Evolutionary conservation across 2,888 invertebrate genomes (phyloP), one percentile per base, ranked within the genome.

Genomic region (Coronaproctus castanopsis): DNA sequence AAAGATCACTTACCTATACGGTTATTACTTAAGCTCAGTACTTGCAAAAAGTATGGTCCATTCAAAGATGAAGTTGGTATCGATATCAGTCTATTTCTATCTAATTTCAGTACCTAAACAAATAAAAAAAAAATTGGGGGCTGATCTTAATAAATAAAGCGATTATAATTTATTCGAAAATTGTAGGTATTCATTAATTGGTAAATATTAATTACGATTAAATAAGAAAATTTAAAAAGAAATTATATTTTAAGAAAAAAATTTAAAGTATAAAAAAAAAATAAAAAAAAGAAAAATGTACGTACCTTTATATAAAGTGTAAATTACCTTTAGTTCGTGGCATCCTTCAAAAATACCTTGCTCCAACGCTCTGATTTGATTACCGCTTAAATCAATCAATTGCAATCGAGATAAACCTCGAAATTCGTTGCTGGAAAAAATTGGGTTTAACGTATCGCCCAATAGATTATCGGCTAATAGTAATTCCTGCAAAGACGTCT

Each of bases 391-490:
- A 70, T 90, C 88, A 60, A 92, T 72, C 49, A 84, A 72, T 67
- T 80, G 79, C 58, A 91, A 74, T 62, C 82, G 80, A 2, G 78
- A 78, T 62, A 91, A 72, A 19, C 83, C 82, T 65, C 86, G 85
- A 62, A 91, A 81, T 71, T 90, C 90, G 24, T 83, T 82, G 52
- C 85, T 85, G 21, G 88, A 87, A 71, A 91, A 91, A 65, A 91
- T 88, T 0, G 91, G 91, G 72, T 90, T 91, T 24, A 91, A 73
- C 67, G 85, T 87, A 69, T 91, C 90, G 1, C 91, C 91, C 24
- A 92, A 76, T n/a, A 87, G 74, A 70, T 92, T 92, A 68, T 87
- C 81, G 24, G 84, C 78, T 57, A 92, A 71, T 19, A 79, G 77
- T 50, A 91, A 70, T 66, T 82, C 83, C 21, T 80, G 79, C 50